A percentile compares a stretch with the other conserved stretches of the same genome.
Conservation (phyloP, 2,797 vertebrate species). For the Megaceryle alcyon region DNA sequence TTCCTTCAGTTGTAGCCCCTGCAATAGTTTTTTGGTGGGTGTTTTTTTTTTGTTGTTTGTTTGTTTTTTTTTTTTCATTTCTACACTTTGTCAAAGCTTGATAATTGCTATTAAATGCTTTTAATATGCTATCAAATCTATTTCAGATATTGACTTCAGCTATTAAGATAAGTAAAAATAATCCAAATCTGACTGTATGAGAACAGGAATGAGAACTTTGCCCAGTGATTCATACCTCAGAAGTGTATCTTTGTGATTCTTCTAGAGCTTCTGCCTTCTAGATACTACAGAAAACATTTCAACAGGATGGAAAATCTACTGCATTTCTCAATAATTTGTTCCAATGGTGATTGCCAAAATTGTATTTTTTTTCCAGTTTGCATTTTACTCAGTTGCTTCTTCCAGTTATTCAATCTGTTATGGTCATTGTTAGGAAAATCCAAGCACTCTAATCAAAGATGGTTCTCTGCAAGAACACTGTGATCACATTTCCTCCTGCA, state of each 20-base stretch:
- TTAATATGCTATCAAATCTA: not conserved
- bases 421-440: not conserved
- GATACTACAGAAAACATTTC: not conserved
- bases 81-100: not conserved
- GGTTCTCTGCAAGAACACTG: not conserved
- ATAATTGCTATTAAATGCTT: not conserved
- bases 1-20: not conserved
- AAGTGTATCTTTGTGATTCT: not conserved
- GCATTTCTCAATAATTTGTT: not conserved
- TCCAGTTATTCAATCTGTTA: not conserved
- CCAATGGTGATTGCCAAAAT: not conserved
- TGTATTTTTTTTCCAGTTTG: not conserved
- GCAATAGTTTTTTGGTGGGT: not conserved
- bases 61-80: not conserved
- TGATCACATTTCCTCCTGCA: conserved; percentile 22
- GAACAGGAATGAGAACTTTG: not conserved
- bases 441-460: not conserved
- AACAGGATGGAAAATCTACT: not conserved
- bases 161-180: not conserved
- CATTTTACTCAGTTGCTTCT: conserved; percentile 2
- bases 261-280: not conserved
- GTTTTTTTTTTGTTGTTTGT: no score
- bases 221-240: not conserved
- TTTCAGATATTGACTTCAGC: not conserved
- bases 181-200: not conserved